Conservation (phyloP, 2,888 invertebrate genomes). For the Thymelicus acteon region DNA sequence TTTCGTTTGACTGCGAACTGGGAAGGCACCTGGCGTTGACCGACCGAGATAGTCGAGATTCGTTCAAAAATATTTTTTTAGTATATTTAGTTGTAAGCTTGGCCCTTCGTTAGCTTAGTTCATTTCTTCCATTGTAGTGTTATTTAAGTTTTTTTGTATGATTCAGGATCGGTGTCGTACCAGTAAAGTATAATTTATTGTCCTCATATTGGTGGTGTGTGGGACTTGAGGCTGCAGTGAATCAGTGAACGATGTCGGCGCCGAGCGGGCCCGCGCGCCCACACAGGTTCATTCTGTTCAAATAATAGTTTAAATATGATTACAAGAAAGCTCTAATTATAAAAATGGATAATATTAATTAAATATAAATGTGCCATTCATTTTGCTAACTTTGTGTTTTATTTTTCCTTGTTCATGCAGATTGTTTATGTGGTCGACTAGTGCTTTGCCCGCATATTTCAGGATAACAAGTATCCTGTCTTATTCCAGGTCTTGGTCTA, state of each 20-base stretch:
- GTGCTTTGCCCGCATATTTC: no score
- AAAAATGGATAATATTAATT: conserved; percentile 85
- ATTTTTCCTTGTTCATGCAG: conserved; percentile 55
- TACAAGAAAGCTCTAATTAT: conserved; percentile 83
- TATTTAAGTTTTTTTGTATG: conserved; percentile 72
- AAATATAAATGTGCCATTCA: conserved; percentile 86
- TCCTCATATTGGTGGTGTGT: background rate
- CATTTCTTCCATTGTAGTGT: conserved; percentile 76
- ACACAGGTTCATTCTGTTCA: conserved; percentile 59
- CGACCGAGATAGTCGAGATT: conserved; percentile 9
- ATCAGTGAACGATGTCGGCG: conserved; percentile 29
- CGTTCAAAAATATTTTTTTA: conserved; percentile 63
- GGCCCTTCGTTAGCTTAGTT: conserved; percentile 74
- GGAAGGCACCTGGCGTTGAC: background rate
- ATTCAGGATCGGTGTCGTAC: conserved; percentile 50
- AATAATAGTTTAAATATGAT: conserved; percentile 79
- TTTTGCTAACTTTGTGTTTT: conserved; percentile 83
- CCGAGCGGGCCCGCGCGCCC: no score
- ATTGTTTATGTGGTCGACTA: no score
- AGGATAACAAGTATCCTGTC: no score
- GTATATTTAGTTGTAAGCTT: conserved; percentile 59
- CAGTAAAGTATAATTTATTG: conserved; percentile 62
- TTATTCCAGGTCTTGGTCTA: no score
- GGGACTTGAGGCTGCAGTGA: conserved; percentile 61
- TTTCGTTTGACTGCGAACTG: conserved; percentile 42